These are phyloP conservation scores for Periplaneta americana DNA, from an alignment of 1,140 invertebrate genomes.

Conservation along the genomic window DNA sequence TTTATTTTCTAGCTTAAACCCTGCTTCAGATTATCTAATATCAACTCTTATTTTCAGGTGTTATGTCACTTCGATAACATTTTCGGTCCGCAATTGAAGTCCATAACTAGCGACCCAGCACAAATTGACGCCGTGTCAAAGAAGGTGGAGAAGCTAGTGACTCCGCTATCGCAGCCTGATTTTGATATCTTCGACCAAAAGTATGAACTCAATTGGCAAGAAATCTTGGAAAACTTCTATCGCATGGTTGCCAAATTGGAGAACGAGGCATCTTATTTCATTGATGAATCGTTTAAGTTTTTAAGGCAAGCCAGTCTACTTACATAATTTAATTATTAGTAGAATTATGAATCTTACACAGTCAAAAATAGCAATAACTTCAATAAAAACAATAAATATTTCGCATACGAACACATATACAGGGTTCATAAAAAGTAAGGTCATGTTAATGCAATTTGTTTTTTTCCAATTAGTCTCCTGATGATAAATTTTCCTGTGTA, in stretches of 20 bases:
- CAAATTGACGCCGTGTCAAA: conserved; percentile 77
- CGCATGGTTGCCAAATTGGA: conserved; percentile 68
- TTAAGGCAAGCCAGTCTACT: conserved; percentile 42
- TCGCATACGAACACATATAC: neutral
- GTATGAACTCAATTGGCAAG: conserved; percentile 77
- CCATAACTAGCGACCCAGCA: conserved; percentile 76
- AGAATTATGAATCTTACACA: too few relatives aligned
- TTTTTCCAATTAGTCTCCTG: too few relatives aligned
- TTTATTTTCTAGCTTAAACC: too few relatives aligned
- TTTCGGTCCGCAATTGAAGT: conserved; percentile 78
- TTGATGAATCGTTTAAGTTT: conserved; percentile 78
- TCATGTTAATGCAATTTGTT: neutral
- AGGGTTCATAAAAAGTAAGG: neutral
- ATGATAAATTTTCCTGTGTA: too few relatives aligned
- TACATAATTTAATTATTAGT: neutral
- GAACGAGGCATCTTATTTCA: conserved; percentile 74
- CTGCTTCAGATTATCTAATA: too few relatives aligned
- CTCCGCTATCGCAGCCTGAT: conserved; percentile 66
- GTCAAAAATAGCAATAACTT: too few relatives aligned
- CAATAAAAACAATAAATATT: too few relatives aligned
- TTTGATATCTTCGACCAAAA: conserved; percentile 75
- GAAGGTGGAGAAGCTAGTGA: conserved; percentile 61
- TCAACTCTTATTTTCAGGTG: conserved; percentile 45
- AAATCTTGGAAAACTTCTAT: conserved; percentile 68
- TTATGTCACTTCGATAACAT: conserved; percentile 84